These are phyloP conservation scores for Cottoperca gobio DNA, from an alignment of 2,797 vertebrate species.

Conservation along the genomic window DNA sequence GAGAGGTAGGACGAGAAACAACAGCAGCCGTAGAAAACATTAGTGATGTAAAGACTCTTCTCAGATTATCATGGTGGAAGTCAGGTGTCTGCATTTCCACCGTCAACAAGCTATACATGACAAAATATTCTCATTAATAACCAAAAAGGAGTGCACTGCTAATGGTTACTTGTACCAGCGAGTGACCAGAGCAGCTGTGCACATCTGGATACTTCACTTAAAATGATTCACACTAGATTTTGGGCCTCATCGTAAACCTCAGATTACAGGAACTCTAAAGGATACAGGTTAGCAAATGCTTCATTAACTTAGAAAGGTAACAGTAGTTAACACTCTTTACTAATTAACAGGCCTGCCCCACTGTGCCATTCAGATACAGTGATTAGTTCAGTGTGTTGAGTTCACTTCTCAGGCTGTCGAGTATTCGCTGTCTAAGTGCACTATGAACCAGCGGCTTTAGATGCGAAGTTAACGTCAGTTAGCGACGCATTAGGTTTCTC, in stretches of 20 bases:
- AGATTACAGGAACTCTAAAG: conserved; percentile 55
- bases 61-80: not conserved
- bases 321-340: conserved; percentile 52
- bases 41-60: not conserved
- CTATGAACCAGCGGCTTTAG: not conserved
- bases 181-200: conserved; percentile 19
- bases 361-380: conserved; percentile 24
- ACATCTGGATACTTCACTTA: conserved; percentile 43
- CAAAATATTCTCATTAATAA: not conserved
- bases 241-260: conserved; percentile 53
- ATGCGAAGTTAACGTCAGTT: not conserved
- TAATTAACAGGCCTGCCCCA: conserved; percentile 31
- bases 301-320: conserved; percentile 52
- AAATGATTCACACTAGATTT: conserved; percentile 41
- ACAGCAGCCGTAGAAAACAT: not conserved
- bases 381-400: conserved; percentile 38
- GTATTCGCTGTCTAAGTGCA: not conserved
- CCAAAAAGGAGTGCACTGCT: not conserved
- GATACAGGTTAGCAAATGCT: conserved; percentile 47
- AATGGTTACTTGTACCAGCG: not conserved
- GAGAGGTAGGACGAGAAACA: not conserved
- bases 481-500: not conserved
- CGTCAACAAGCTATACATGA: not conserved
- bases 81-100: not conserved
- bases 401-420: conserved; percentile 13